These are phyloP conservation scores for Campylomormyrus tamandua DNA, from an alignment of 2,113 vertebrate species.

Conservation along the genomic window DNA sequence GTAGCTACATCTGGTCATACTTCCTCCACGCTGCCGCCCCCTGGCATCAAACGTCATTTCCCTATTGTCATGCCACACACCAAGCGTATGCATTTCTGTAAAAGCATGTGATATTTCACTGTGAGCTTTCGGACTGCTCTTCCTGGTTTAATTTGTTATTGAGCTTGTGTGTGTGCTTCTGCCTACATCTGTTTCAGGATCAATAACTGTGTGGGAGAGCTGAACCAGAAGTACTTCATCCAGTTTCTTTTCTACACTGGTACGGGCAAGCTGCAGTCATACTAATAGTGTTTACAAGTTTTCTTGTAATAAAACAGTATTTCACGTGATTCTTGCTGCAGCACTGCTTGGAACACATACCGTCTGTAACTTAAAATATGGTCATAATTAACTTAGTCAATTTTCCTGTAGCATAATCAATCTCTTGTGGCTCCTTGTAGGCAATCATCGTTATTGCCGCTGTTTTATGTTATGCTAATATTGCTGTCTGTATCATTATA, in stretches of 20 bases:
- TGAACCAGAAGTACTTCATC: constrained; percentile 80
- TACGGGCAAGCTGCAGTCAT: constrained; percentile 34
- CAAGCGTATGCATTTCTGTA: not conserved
- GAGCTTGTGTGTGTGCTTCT: not conserved
- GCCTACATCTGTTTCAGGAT: constrained; percentile 54
- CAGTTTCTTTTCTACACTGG: constrained; percentile 81
- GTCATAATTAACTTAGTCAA: not conserved
- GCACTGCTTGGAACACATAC: not conserved
- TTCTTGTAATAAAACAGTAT: not conserved
- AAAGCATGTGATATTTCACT: not conserved
- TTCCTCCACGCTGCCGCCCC: not conserved
- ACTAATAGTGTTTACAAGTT: not conserved
- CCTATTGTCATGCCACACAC: not conserved
- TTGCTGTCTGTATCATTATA: not conserved
- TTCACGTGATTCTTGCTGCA: not conserved
- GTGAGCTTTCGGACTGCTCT: not conserved
- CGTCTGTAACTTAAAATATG: not conserved
- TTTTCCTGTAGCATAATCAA: not conserved
- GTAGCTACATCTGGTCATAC: not conserved
- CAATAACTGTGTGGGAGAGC: constrained; percentile 71
- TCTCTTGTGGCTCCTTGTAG: not conserved
- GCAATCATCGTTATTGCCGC: not conserved
- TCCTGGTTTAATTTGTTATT: not conserved
- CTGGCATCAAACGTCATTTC: not conserved
- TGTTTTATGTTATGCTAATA: not conserved